phyloP scores from a whole-genome alignment of 2,888 invertebrate species.

The Emmelina monodactyla region DNA sequence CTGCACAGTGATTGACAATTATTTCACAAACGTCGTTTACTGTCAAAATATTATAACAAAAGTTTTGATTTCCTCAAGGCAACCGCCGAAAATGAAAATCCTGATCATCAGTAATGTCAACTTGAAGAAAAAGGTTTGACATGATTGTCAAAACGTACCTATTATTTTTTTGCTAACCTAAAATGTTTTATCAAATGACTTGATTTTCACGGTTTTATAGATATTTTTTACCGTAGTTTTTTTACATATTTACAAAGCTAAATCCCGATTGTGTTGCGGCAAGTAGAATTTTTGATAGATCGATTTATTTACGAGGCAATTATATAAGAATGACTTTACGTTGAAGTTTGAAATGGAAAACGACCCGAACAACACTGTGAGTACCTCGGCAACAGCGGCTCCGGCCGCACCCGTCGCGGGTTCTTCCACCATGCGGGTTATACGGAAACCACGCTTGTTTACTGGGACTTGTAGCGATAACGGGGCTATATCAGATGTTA shows the following conservation, averaged over 20 bases:
- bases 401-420: constrained; percentile 49
- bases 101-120: constrained; percentile 57
- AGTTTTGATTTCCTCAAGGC: constrained; percentile 45
- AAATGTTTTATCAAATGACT: constrained; percentile 66
- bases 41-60: constrained; percentile 27
- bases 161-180: constrained; percentile 66
- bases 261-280: constrained; percentile 58
- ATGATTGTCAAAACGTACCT: constrained; percentile 58
- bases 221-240: constrained; percentile 59
- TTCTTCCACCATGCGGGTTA: too few species aligned
- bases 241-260: constrained; percentile 49
- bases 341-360: constrained; percentile 58
- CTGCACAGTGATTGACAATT: too few species aligned
- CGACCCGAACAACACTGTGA: constrained; percentile 62
- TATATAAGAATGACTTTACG: constrained; percentile 53
- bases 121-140: constrained; percentile 65
- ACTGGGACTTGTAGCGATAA: too few species aligned
- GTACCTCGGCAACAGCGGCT: constrained; percentile 23
- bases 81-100: constrained; percentile 59
- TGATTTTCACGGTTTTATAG: constrained; percentile 57
- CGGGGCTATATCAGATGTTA: too few species aligned
- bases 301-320: constrained; percentile 45
- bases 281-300: constrained; percentile 32
- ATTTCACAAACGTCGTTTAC: too few species aligned
- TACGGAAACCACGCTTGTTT: too few species aligned